Evolutionary conservation across 2,797 vertebrate species (phyloP), one percentile per base, ranked within the genome.

Genomic region (Harpagifer antarcticus): DNA sequence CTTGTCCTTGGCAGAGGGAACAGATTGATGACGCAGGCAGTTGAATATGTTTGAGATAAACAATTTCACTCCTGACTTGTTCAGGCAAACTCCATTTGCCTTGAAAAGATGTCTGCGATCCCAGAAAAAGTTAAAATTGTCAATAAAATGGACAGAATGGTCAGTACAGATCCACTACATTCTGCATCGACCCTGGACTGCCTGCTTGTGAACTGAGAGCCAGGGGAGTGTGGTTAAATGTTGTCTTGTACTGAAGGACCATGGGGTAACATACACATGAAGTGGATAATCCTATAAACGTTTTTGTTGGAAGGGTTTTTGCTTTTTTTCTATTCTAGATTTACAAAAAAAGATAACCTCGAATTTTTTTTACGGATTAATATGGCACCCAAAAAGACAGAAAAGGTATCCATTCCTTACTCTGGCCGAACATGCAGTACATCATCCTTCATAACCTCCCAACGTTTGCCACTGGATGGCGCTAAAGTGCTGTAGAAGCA

Each of bases 391-490:
- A 14, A 19, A 45, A 44, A 4, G 13, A 45, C 23, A 10, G 7
- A 68, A 52, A 65, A 17, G 9, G 10, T 55, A 16, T 37, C 19
- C 17, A 11, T 8, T 13, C 52, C 19, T 17, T n/a, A 1, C 14
- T 47, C 6, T 0, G n/a, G 31, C 4, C 8, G 8, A 23, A 1
- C 19, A 58, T 55, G 64, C 42, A 23, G 13, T 7, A 0, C 4
- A 66, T 72, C 5, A 3, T 3, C 3, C 14, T 10, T 69, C n/a
- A 27, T 43, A 19, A 40, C 33, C 3, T 44, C 54, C 2, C 27
- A 37, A 6, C 0, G 3, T 5, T 1, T 16, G 23, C 85, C 93
- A 92, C 87, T 84, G 78, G 86, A 54, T 89, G 92, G 88, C n/a
- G 78, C 79, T 86, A 65, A 70, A 68, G 81, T 14, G 76, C 83